Evolutionary conservation across 2,888 invertebrate genomes (phyloP), one percentile per base, ranked within the genome.

Genomic region (Mayetiola destructor): DNA sequence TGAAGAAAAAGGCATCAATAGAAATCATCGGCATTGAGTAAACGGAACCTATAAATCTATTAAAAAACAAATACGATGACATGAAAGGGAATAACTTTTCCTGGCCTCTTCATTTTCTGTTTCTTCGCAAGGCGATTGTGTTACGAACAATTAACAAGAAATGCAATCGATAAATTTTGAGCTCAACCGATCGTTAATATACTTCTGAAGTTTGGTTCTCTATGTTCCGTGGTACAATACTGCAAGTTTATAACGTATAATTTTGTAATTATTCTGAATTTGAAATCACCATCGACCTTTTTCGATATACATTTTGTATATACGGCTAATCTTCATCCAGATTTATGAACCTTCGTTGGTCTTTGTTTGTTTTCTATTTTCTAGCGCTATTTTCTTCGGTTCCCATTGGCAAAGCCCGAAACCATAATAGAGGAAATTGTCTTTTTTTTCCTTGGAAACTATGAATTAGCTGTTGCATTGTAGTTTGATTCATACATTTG

Each of bases 231-330:
- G 14, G 48, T 27, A 48, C 48, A 48, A 48, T 48, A 48, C 48
- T 48, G 48, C 27, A 27, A 48, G 27, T 48, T 23, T 48, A 27
- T 48, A 48, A 48, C 48, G 27, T 48, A 48, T 48, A 48, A 48
- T 48, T 48, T 48, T 48, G 48, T 48, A 48, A 48, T 48, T 48
- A 48, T 48, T n/a, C n/a, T n/a, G n/a, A n/a, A n/a, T n/a, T n/a
- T n/a, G n/a, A n/a, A n/a, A n/a, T n/a, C n/a, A n/a, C n/a, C n/a
- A n/a, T n/a, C n/a, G n/a, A n/a, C n/a, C n/a, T n/a, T n/a, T n/a
- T n/a, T n/a, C n/a, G n/a, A n/a, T n/a, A n/a, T n/a, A n/a, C n/a
- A n/a, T n/a, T n/a, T n/a, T n/a, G n/a, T n/a, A n/a, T n/a, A n/a
- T n/a, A n/a, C n/a, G n/a, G n/a, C n/a, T n/a, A n/a, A n/a, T n/a